Evolutionary conservation across 92 coral and sea anemone species (phyloP).

Genomic region (Palythoa grandis): DNA sequence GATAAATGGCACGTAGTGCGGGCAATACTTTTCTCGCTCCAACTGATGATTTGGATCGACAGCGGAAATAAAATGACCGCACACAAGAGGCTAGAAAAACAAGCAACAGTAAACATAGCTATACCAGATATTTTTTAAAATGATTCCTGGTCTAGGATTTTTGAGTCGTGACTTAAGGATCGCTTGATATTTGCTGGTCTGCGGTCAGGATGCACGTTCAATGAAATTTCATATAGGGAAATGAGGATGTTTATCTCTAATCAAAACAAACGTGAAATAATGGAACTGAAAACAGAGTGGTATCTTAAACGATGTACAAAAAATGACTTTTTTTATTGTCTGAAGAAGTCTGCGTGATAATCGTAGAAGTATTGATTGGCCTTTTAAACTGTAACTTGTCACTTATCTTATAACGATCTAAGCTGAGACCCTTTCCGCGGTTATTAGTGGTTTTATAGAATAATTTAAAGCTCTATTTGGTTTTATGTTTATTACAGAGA

Average conservation of each 20-base stretch:
- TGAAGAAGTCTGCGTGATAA: not conserved
- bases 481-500: not conserved
- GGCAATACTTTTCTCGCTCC: too few species aligned
- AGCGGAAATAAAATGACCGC: too few species aligned
- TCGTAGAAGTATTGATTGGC: not conserved
- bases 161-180: not conserved
- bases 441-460: not conserved
- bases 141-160: not conserved
- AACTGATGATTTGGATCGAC: too few species aligned
- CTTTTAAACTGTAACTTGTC: not conserved
- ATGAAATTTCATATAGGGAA: not conserved
- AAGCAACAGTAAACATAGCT: not conserved
- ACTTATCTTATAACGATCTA: not conserved
- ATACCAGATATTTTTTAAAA: not conserved
- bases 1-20: too few species aligned
- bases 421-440: not conserved
- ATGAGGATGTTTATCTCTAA: not conserved
- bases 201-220: not conserved
- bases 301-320: not conserved
- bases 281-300: not conserved
- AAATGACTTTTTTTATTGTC: not conserved
- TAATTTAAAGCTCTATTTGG: not conserved
- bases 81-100: not conserved
- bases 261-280: not conserved
- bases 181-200: not conserved